Percentiles rank a stretch among this genome's conserved stretches.
These are phyloP conservation scores for Ptychoptera albimana DNA, from an alignment of 2,888 invertebrate genomes.

Conservation along the genomic window DNA sequence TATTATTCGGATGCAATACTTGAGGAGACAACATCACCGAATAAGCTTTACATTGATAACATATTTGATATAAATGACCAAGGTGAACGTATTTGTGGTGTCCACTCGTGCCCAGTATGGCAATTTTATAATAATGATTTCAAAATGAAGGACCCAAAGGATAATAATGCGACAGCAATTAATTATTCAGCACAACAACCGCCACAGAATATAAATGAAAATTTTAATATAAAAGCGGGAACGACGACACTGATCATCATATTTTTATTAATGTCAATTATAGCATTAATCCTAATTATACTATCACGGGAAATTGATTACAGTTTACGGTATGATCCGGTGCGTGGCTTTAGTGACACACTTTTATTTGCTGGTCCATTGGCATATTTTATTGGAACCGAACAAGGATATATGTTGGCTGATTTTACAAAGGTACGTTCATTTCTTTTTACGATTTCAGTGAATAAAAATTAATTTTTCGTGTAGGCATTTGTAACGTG, in stretches of 20 bases:
- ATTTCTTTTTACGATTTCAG: conserved; percentile 1
- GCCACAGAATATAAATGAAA: neutral
- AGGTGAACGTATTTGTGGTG: conserved; percentile 40
- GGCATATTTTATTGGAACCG: conserved; percentile 65
- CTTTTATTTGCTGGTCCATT: conserved; percentile 56
- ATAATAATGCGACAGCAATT: conserved; percentile 1
- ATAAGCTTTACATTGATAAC: conserved; percentile 24
- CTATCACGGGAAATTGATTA: conserved; percentile 30
- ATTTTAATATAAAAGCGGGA: conserved; percentile 13
- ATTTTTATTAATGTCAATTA: conserved; percentile 30
- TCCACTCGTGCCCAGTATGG: conserved; percentile 37
- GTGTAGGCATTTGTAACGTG: conserved; percentile 67
- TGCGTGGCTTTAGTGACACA: conserved; percentile 32
- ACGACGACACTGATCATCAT: conserved; percentile 22
- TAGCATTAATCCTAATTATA: conserved; percentile 31
- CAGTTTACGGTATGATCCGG: conserved; percentile 30
- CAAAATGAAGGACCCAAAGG: neutral
- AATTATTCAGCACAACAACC: neutral
- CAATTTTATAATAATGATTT: conserved; percentile 5
- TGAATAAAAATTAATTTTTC: neutral
- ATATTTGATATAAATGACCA: conserved; percentile 37
- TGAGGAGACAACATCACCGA: too few species aligned
- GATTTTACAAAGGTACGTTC: conserved; percentile 58
- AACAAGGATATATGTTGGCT: conserved; percentile 71
- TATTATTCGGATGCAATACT: too few species aligned